These are phyloP conservation scores for Brenthis hecate DNA, from an alignment of 2,888 invertebrate species.

Conservation along the genomic window DNA sequence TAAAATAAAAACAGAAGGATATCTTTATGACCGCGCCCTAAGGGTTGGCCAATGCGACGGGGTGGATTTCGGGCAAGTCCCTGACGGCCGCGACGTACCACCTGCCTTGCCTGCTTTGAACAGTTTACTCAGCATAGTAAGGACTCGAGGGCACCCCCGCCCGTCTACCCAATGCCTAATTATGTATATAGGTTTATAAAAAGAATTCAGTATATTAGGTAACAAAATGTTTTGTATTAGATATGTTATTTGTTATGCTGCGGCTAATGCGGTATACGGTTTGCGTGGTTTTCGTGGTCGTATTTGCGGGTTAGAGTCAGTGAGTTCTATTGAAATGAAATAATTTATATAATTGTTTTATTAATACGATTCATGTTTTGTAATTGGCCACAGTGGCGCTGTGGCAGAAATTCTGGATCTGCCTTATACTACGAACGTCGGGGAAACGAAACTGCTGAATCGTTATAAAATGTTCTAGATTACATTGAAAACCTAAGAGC, in stretches of 20 bases:
- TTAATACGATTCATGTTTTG: background rate
- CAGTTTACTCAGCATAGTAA: conserved; percentile 34
- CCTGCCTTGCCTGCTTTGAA: conserved; percentile 53
- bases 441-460: too few relatives aligned
- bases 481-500: too few relatives aligned
- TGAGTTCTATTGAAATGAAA: background rate
- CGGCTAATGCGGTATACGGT: conserved; percentile 14
- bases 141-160: conserved; percentile 21
- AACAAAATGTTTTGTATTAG: background rate
- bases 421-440: too few relatives aligned
- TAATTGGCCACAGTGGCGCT: too few relatives aligned
- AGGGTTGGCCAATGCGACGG: conserved; percentile 53
- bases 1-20: background rate
- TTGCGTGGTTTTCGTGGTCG: conserved; percentile 12
- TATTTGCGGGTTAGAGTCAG: conserved; percentile 6
- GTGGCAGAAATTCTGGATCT: too few relatives aligned
- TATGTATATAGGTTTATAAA: conserved; percentile 20
- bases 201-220: conserved; percentile 4
- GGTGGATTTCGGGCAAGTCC: conserved; percentile 60
- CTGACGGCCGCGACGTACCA: conserved; percentile 61
- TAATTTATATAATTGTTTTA: background rate
- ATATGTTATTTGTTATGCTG: conserved; percentile 10
- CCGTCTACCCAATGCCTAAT: conserved; percentile 25
- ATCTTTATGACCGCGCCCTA: conserved; percentile 40
- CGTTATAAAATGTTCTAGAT: too few relatives aligned